Evolutionary conservation across 2,113 vertebrate species (phyloP).

Genomic region (Bufo bufo): DNA sequence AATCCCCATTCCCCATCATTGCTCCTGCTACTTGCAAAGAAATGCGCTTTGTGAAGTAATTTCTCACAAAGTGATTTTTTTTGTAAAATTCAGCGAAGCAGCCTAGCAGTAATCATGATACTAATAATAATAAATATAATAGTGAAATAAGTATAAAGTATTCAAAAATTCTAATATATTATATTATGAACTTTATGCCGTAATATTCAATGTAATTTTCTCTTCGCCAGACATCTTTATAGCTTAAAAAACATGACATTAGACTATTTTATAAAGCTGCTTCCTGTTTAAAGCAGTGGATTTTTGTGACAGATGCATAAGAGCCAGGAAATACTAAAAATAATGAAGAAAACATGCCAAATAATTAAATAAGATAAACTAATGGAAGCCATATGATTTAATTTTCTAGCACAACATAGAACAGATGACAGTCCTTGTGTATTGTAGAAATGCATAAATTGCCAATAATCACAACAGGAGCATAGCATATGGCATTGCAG

Average conservation of each 20-base stretch:
- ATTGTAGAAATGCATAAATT: conserved; percentile 34
- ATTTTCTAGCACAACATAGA: conserved; percentile 44
- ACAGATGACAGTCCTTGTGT: conserved; percentile 43
- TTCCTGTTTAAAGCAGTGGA: conserved; percentile 8
- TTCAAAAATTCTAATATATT: background rate
- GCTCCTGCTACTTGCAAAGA: too few species aligned
- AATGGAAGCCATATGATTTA: conserved; percentile 43
- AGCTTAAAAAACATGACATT: background rate
- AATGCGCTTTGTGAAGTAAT: too few species aligned
- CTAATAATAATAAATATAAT: background rate
- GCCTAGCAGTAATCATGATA: too few species aligned
- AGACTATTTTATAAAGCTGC: background rate
- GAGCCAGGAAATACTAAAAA: conserved; percentile 42
- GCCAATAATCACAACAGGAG: conserved; percentile 45
- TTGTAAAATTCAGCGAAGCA: too few species aligned
- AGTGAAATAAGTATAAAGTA: background rate
- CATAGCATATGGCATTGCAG: conserved; percentile 36
- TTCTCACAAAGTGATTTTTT: too few species aligned
- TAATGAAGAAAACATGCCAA: conserved; percentile 43
- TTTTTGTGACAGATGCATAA: conserved; percentile 23
- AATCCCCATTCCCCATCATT: too few species aligned
- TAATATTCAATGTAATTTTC: background rate
- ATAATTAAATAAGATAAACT: conserved; percentile 48
- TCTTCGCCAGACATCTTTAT: background rate
- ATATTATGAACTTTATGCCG: background rate